phyloP scores from a whole-genome alignment of 2,113 vertebrate genomes.

The Istiophorus platypterus region DNA sequence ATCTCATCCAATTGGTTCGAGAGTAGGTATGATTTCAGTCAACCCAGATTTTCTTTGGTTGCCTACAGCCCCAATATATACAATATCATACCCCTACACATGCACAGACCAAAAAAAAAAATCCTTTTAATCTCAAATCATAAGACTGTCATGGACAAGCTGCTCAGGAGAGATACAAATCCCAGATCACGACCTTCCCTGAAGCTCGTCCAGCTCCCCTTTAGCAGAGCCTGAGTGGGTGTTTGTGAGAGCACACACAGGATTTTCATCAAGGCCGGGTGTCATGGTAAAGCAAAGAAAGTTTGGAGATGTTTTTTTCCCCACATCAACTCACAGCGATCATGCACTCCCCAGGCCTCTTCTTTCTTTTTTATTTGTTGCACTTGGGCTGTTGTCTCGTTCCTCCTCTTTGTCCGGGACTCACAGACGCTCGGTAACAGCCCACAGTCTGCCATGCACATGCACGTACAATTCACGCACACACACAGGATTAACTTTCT shows the following conservation, averaged over 20 bases:
- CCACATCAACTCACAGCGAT: background rate
- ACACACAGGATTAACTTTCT: conserved; percentile 72
- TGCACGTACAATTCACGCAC: conserved; percentile 28
- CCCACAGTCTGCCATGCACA: conserved; percentile 7
- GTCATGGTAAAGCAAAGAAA: conserved; percentile 39
- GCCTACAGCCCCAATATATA: background rate
- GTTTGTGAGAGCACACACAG: conserved; percentile 15
- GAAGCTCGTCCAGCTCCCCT: conserved; percentile 17
- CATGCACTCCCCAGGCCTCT: background rate
- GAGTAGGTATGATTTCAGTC: too few relatives aligned
- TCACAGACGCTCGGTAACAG: conserved; percentile 9
- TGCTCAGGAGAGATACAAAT: conserved; percentile 64
- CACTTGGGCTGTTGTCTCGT: background rate
- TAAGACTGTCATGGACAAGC: conserved; percentile 38
- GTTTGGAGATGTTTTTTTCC: conserved; percentile 35
- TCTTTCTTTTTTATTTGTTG: background rate
- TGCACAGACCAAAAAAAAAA: conserved; percentile 33
- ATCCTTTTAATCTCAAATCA: conserved; percentile 59
- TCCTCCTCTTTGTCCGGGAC: conserved; percentile 6
- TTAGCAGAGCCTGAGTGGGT: conserved; percentile 42
- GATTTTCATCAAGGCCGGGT: background rate
- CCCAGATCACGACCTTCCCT: conserved; percentile 66
- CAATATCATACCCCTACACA: conserved; percentile 20
- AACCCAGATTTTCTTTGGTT: too few relatives aligned
- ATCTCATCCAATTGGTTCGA: too few relatives aligned